A percentile compares a stretch with the other conserved stretches of the same genome.
These are phyloP conservation scores for Patella pellucida DNA, from an alignment of 2,888 invertebrate genomes.

Conservation along the genomic window DNA sequence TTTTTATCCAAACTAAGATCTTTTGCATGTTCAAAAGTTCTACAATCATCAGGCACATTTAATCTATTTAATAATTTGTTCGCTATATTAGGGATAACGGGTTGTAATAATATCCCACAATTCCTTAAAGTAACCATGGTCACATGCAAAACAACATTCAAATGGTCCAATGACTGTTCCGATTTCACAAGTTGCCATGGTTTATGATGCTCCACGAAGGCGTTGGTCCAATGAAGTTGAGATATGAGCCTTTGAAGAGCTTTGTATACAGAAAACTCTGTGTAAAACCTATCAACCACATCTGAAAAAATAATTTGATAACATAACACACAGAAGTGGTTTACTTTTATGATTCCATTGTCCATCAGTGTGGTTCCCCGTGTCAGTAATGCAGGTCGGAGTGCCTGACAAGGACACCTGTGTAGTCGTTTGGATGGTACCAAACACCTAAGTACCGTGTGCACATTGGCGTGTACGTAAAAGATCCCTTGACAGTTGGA, in stretches of 20 bases:
- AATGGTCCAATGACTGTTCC: conserved; percentile 43
- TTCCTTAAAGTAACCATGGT: conserved; percentile 88
- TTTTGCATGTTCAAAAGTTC: conserved; percentile 41
- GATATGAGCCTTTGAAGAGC: conserved; percentile 84
- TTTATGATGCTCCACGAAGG: conserved; percentile 86
- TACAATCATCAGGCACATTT: conserved; percentile 51
- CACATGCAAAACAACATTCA: conserved; percentile 83
- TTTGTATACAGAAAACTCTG: conserved; percentile 84
- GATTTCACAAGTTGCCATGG: conserved; percentile 88
- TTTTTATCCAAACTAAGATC: background rate
- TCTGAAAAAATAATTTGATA: conserved; percentile 62
- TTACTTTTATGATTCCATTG: too few relatives aligned
- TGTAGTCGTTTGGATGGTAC: too few relatives aligned
- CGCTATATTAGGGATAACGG: conserved; percentile 85
- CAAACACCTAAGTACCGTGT: too few relatives aligned
- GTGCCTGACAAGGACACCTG: too few relatives aligned
- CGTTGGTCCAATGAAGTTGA: conserved; percentile 84
- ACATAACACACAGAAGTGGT: too few relatives aligned
- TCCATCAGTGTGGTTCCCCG: too few relatives aligned
- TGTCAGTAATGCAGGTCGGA: too few relatives aligned
- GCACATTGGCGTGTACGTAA: too few relatives aligned
- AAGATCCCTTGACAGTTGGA: too few relatives aligned
- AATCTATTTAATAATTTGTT: conserved; percentile 76
- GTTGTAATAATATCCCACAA: conserved; percentile 84
- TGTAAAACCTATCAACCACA: conserved; percentile 79